Base-by-base conservation (phyloP, 1,140 invertebrate genomes). In the Euura lappo region DNA sequence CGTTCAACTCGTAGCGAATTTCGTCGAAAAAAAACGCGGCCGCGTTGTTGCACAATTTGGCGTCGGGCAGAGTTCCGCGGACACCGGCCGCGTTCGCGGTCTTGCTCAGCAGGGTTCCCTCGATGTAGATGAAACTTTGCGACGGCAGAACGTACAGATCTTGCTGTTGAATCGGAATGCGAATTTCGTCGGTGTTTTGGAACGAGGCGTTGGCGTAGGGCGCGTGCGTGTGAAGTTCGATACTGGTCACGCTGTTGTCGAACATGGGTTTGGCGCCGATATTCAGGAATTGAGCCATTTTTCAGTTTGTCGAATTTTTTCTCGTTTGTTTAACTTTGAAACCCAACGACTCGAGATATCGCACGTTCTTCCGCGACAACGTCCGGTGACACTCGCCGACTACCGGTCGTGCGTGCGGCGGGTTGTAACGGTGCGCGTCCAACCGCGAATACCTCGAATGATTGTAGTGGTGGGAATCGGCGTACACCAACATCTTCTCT, bases 11-110 rank as follows among this genome's bases (percentile, higher is more conserved):
- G 28, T 28, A 28, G 28, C 28, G 28, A 28, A 28, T 28, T 28
- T 1, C 80, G 10, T 73, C 79, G 78, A 88, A 87, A 5, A 87
- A 69, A 80, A 81, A 82, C 8, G 78, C 72, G 6, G 81, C 71
- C 60, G 74, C 76, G 75, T 86, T 86, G 77, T 86, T 86, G 10
- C 74, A 72, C 71, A 86, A 70, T 47, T n/a, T 69, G 44, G 28
- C 46, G 4, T 43, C 68, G 28, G 28, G 28, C 28, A 28, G 28
- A 28, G 28, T 28, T 28, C 28, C 28, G 28, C 1, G 1, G 1
- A 28, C 28, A 7, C 45, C 42, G 6, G 67, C 6, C 4, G 47
- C 44, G n/a, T 11, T 69, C 42, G 65, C 70, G 68, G 71, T 72
- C 11, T 11, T 65, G 70, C 75, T 76, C 44, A 70, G 64, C 47